Base-by-base conservation (phyloP, 30 jellyfish, hydroid and myxozoan genomes). In the Catostylus mosaicus region DNA sequence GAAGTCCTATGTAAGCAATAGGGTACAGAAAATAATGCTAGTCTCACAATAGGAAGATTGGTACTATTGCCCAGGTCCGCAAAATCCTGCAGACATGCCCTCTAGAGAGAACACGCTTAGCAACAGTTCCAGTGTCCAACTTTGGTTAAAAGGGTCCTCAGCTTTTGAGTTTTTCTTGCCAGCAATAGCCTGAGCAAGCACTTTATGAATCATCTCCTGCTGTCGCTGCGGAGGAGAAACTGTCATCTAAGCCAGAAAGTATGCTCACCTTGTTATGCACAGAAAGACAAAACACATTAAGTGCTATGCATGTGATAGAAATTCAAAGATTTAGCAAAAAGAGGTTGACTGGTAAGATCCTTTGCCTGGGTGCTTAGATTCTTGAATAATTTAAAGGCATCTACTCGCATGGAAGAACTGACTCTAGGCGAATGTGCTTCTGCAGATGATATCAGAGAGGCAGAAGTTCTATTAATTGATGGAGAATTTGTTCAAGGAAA, bases 101-200 rank as follows among this genome's bases (percentile, higher is more conserved):
- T 75, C 78, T 52, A 30, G 86, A 16, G 77, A 78, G 56, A 54
- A 54, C n/a, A 54, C n/a, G n/a, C 67, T 54, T 19, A 54, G 67
- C 26, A 54, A 54, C 32, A 32, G n/a, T 19, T 27, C 67, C 47
- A 27, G 38, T 38, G n/a, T n/a, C n/a, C n/a, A n/a, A n/a, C n/a
- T n/a, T n/a, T n/a, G n/a, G n/a, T n/a, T n/a, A n/a, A n/a, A n/a
- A 75, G 86, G 86, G 77, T 32, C 74, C 86, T 18, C 31, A 29
- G 57, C 48, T 75, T 34, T 33, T 75, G 26, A 50, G n/a, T 5
- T 45, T 47, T 23, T 37, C 38, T 29, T 52, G 52, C 54, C 23
- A 23, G 27, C 36, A 75, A 22, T 75, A 78, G 86, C 74, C 86
- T 16, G 62, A 16, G 30, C 62, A 43, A 11, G n/a, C n/a, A n/a